phyloP scores from a whole-genome alignment of 2,113 vertebrate genomes.

The Hyaena hyaena region DNA sequence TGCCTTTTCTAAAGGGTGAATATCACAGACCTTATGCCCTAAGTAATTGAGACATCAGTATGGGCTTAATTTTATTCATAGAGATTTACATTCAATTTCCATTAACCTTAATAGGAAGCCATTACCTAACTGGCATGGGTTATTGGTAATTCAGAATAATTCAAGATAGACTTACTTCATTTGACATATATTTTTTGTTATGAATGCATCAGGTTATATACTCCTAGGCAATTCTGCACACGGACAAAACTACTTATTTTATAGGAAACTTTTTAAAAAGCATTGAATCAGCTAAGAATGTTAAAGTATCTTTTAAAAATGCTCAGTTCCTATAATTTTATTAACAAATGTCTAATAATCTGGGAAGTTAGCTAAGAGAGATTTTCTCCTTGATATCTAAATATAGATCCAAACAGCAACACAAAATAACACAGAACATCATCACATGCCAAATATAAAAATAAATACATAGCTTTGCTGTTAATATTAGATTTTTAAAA shows the following conservation, averaged over 20 bases:
- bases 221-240: neutral
- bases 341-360: neutral
- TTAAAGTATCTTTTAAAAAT: neutral
- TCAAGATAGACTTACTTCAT: conserved; percentile 16
- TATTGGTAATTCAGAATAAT: conserved; percentile 67
- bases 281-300: neutral
- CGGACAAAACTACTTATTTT: neutral
- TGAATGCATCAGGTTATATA: conserved; percentile 13
- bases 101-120: conserved; percentile 69
- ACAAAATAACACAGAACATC: neutral
- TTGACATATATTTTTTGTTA: conserved; percentile 28
- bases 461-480: neutral
- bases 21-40: neutral
- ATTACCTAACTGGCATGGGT: conserved; percentile 43
- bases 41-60: conserved; percentile 24
- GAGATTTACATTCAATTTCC: conserved; percentile 68
- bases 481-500: neutral
- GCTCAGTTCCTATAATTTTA: neutral
- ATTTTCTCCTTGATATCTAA: neutral
- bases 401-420: neutral
- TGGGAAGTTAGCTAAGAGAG: neutral
- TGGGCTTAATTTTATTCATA: conserved; percentile 68
- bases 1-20: conserved; percentile 15
- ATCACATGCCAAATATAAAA: neutral
- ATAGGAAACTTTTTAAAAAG: neutral